These are phyloP conservation scores for Argya squamiceps DNA, from an alignment of 2,797 vertebrate genomes.

Conservation along the genomic window DNA sequence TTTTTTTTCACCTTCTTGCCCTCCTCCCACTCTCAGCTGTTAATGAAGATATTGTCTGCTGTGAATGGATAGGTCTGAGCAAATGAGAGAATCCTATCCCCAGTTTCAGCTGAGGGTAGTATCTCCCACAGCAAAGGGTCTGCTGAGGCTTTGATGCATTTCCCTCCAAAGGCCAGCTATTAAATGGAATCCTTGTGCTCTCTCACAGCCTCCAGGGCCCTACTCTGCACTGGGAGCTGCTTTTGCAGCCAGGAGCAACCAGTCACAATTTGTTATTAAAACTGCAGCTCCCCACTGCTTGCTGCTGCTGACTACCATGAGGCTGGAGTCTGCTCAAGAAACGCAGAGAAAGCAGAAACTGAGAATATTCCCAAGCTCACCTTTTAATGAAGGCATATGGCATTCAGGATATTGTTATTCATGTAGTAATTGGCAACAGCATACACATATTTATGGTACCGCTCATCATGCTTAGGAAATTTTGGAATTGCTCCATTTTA, in stretches of 20 bases:
- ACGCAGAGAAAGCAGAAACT: constrained; percentile 47
- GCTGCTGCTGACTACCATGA: constrained; percentile 1
- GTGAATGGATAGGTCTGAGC: constrained; percentile 9
- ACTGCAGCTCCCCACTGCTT: constrained; percentile 40
- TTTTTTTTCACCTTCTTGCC: background rate
- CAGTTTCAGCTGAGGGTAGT: background rate
- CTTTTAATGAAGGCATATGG: constrained; percentile 49
- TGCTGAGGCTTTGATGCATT: constrained; percentile 27
- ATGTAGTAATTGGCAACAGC: constrained; percentile 32
- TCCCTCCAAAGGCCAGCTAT: constrained; percentile 5
- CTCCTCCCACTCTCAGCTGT: background rate
- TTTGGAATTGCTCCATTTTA: constrained; percentile 54
- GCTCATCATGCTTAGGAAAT: constrained; percentile 48
- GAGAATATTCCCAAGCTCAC: constrained; percentile 36
- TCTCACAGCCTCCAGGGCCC: constrained; percentile 9
- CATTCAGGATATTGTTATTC: constrained; percentile 17
- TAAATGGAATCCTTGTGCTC: constrained; percentile 39
- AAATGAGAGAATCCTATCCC: background rate
- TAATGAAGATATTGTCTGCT: background rate
- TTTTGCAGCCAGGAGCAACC: constrained; percentile 45
- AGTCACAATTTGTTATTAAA: constrained; percentile 48
- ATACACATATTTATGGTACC: background rate
- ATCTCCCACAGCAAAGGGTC: constrained; percentile 50
- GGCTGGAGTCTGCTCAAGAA: constrained; percentile 41
- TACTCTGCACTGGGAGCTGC: constrained; percentile 21